These are phyloP conservation scores for Venustaconcha ellipsiformis DNA, from an alignment of 1,140 invertebrate species.

Conservation along the genomic window DNA sequence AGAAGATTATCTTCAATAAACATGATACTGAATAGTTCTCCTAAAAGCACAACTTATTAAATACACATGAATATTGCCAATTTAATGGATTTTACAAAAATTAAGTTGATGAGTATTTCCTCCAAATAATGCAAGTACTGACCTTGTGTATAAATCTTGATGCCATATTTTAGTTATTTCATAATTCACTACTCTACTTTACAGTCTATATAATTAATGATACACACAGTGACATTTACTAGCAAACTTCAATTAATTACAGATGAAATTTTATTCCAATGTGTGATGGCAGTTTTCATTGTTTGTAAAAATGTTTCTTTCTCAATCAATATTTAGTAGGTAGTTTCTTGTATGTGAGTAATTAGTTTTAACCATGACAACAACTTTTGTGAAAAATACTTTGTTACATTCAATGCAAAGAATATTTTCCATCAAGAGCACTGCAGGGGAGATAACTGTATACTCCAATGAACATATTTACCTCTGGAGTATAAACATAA, in stretches of 20 bases:
- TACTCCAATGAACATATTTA: conserved; percentile 56
- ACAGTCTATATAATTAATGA: background rate
- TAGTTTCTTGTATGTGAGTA: no score
- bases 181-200: background rate
- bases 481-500: conserved; percentile 65
- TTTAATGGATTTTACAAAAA: background rate
- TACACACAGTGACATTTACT: no score
- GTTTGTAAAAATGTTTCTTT: no score
- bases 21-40: background rate
- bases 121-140: background rate
- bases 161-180: background rate
- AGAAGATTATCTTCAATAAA: background rate
- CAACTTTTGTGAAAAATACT: no score
- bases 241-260: no score
- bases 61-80: background rate
- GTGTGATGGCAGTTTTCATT: no score
- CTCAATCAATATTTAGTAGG: no score
- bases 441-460: no score
- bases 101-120: background rate
- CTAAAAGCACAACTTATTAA: background rate
- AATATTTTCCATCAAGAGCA: no score
- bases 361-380: no score
- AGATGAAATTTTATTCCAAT: no score
- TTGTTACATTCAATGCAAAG: no score
- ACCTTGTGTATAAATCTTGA: background rate